Evolutionary conservation across 2,888 invertebrate species (phyloP), one percentile per base, ranked within the genome.

Genomic region (Lepeophtheirus nordmannii): DNA sequence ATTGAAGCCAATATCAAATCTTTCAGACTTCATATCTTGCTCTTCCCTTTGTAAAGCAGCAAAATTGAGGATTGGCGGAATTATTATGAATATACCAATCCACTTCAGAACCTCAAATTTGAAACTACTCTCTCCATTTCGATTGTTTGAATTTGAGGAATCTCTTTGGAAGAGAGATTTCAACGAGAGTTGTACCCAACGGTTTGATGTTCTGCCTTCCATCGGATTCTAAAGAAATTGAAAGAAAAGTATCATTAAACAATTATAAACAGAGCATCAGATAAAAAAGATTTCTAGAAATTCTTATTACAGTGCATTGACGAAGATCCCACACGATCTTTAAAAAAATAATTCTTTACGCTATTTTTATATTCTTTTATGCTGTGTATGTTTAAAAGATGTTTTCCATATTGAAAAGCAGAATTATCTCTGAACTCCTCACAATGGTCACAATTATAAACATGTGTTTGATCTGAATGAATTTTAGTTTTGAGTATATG

Each of bases 401-500:
- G 53, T 17, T 46, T 46, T 17, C 53, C 53, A 46, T 46, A 46
- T 8, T 46, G n/a, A 17, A 17, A 14, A 46, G 53, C 53, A 17
- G 53, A 46, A 17, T 46, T 46, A 46, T 46, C 17, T 17, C 53
- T 14, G 53, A 46, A 46, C 8, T 46, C 53, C 8, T 14, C 14
- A 17, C 53, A 46, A 17, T n/a, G 8, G 53, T 46, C 53, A 30
- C 63, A 63, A 10, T 20, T 63, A 53, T 63, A 63, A 20, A 63
- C 63, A 46, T 14, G 53, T 7, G 23, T 53, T 17, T 40, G 37
- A 17, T 56, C 88, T 0, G 81, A 81, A 76, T 92, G 91, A 66
- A 85, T 83, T 67, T 82, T 84, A n/a, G 87, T 87, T 40, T 82
- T 82, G 0, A 88, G 77, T 0, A 89, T 83, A 75, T 92, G 91